These are phyloP conservation scores for Agriopis leucophaearia DNA, from an alignment of 2,888 invertebrate genomes.

Conservation along the genomic window DNA sequence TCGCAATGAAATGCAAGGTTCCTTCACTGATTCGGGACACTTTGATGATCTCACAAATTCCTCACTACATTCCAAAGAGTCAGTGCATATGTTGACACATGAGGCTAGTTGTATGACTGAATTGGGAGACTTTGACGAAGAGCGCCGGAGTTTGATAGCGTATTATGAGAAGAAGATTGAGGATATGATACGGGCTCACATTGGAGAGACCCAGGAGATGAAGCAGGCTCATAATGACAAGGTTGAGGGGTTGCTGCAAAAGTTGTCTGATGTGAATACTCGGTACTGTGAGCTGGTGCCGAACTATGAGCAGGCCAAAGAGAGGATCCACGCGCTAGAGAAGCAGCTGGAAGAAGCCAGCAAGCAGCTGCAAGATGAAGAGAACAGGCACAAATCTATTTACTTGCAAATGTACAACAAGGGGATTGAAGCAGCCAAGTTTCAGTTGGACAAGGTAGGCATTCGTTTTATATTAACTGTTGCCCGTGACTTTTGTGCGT, in stretches of 20 bases:
- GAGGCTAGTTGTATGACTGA: constrained; percentile 85
- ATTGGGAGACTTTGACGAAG: constrained; percentile 86
- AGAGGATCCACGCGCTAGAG: constrained; percentile 90
- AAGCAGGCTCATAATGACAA: constrained; percentile 93
- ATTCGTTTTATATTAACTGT: not conserved
- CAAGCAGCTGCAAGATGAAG: constrained; percentile 89
- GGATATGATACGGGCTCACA: constrained; percentile 88
- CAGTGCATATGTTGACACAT: constrained; percentile 85
- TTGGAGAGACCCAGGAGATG: constrained; percentile 90
- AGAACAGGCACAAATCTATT: constrained; percentile 90
- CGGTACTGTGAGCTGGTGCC: constrained; percentile 92
- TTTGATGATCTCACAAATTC: constrained; percentile 93
- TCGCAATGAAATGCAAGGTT: constrained; percentile 89
- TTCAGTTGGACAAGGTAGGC: constrained; percentile 90
- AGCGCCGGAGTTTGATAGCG: constrained; percentile 89
- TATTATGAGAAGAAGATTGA: constrained; percentile 92
- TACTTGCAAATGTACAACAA: constrained; percentile 94
- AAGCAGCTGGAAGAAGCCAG: constrained; percentile 90
- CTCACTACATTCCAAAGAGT: constrained; percentile 92
- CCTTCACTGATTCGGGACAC: constrained; percentile 94
- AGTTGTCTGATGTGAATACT: constrained; percentile 91
- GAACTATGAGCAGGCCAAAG: constrained; percentile 91
- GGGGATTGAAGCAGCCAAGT: constrained; percentile 92
- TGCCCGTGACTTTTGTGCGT: too few species aligned
- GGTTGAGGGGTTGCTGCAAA: constrained; percentile 90